Evolutionary conservation across 2,888 invertebrate species (phyloP).

Genomic region (Scaptomyza tumidula): DNA sequence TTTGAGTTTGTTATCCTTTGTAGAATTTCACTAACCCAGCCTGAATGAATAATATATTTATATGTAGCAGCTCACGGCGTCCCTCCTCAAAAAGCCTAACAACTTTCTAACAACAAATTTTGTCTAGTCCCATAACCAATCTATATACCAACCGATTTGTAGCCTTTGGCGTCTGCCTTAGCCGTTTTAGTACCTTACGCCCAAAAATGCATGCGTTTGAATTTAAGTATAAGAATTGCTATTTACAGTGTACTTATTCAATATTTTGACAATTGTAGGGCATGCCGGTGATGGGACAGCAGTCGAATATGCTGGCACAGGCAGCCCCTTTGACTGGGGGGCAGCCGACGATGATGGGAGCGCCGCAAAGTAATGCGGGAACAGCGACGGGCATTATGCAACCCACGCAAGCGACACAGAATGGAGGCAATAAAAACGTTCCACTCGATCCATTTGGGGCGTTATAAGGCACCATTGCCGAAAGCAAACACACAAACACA

Average conservation of each 20-base stretch:
- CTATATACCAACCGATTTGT: constrained; percentile 24
- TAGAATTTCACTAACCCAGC: constrained; percentile 43
- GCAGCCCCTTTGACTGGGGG: constrained; percentile 84
- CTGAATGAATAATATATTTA: constrained; percentile 7
- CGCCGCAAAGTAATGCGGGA: constrained; percentile 80
- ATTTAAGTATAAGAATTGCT: constrained; percentile 4
- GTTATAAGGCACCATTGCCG: constrained; percentile 80
- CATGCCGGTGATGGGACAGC: constrained; percentile 84
- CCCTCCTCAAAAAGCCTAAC: constrained; percentile 17
- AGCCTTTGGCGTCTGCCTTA: constrained; percentile 44
- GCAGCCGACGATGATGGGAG: constrained; percentile 81
- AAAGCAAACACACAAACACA: constrained; percentile 13
- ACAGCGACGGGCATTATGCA: constrained; percentile 79
- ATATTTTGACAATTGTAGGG: constrained; percentile 78
- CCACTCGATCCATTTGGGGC: constrained; percentile 86
- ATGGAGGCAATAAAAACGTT: constrained; percentile 84
- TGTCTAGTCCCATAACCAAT: constrained; percentile 15
- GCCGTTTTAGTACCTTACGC: constrained; percentile 30
- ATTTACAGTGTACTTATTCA: constrained; percentile 26
- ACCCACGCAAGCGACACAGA: constrained; percentile 75
- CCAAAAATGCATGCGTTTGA: constrained; percentile 48
- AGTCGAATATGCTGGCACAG: constrained; percentile 83
- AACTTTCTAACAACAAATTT: constrained; percentile 25
- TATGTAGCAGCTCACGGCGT: constrained; percentile 41
- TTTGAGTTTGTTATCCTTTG: constrained; percentile 30